These are phyloP conservation scores for Salminus brasiliensis DNA, from an alignment of 2,113 vertebrate genomes.

Conservation along the genomic window DNA sequence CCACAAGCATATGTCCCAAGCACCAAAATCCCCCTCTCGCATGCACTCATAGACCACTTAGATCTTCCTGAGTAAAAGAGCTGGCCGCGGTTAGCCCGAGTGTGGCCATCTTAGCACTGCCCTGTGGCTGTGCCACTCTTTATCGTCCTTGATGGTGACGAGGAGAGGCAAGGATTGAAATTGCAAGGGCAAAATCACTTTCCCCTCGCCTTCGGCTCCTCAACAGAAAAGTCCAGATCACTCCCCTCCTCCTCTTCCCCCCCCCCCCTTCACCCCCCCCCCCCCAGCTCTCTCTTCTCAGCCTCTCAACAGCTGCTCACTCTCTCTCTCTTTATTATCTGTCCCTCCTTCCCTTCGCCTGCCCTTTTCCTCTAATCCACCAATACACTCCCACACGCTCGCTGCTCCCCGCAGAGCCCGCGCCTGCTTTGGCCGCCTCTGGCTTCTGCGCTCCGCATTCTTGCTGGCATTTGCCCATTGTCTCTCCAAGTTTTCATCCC, in stretches of 20 bases:
- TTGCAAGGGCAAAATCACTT: constrained; percentile 60
- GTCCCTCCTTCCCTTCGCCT: constrained; percentile 51
- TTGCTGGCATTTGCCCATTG: constrained; percentile 54
- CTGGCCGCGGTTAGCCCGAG: background rate
- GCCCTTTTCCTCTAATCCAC: constrained; percentile 76
- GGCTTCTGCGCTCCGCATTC: constrained; percentile 30
- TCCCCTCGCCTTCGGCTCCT: constrained; percentile 43
- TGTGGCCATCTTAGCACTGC: constrained; percentile 17
- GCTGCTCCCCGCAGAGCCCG: constrained; percentile 41
- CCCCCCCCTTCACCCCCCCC: constrained; percentile 1
- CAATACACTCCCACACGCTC: constrained; percentile 68
- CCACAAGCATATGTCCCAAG: too few species aligned
- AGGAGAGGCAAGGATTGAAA: constrained; percentile 57
- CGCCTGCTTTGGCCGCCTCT: constrained; percentile 12
- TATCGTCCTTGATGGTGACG: constrained; percentile 47
- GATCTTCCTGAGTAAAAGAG: background rate
- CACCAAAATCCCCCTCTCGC: too few species aligned
- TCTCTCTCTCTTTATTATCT: constrained; percentile 53
- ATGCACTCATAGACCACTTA: background rate
- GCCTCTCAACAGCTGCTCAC: constrained; percentile 70
- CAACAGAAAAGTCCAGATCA: constrained; percentile 48
- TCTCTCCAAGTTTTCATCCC: constrained; percentile 41
- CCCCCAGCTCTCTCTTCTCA: constrained; percentile 49
- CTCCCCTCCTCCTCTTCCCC: constrained; percentile 14
- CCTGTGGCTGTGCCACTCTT: constrained; percentile 39